These are phyloP conservation scores for Synergus laeviventris DNA, from an alignment of 2,888 invertebrate genomes.

Conservation along the genomic window DNA sequence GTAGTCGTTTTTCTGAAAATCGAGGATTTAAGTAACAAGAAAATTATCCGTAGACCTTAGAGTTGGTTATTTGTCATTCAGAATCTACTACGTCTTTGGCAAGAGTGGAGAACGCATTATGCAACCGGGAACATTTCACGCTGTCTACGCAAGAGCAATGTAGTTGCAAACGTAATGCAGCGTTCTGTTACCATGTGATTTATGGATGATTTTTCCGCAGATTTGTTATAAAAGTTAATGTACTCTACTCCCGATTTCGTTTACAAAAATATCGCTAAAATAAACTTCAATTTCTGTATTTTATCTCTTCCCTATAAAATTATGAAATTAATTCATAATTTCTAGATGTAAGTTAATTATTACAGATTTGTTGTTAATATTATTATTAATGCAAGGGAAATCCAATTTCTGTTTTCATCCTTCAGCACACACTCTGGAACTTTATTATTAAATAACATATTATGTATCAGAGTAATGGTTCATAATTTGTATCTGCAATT, in stretches of 20 bases:
- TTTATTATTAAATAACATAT: no score
- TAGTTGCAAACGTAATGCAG: conserved; percentile 22
- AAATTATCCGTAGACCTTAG: background rate
- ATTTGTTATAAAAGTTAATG: conserved; percentile 11
- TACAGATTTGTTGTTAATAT: no score
- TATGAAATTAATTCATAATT: no score
- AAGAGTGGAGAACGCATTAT: conserved; percentile 25
- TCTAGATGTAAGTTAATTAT: no score
- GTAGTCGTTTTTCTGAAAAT: background rate
- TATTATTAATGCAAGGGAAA: no score
- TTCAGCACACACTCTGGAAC: no score
- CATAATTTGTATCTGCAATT: no score
- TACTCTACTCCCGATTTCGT: background rate
- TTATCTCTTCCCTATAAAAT: no score
- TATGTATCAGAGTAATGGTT: no score
- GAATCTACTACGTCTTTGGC: conserved; percentile 18
- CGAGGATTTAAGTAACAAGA: conserved; percentile 1
- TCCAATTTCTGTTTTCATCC: no score
- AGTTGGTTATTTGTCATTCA: conserved; percentile 14
- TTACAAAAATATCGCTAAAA: background rate
- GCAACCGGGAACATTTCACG: conserved; percentile 18
- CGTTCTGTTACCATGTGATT: background rate
- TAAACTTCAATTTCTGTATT: background rate
- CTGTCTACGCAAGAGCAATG: conserved; percentile 27
- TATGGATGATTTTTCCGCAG: conserved; percentile 13